Base-by-base conservation (phyloP, 2,113 vertebrate genomes). In the Gorsachius goisagi region DNA sequence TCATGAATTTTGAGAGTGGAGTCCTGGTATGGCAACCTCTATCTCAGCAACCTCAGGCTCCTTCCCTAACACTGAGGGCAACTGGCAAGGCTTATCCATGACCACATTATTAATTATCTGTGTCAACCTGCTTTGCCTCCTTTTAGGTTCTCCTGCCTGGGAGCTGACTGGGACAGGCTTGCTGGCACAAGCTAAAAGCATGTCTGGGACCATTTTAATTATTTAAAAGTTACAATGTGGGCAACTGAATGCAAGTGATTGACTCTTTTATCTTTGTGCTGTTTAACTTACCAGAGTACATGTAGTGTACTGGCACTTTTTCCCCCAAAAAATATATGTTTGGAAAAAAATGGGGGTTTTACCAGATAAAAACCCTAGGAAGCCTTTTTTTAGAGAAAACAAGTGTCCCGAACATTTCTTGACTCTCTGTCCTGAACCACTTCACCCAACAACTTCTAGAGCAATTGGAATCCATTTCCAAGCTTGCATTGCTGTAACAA, bases 321-420 rank as follows among this genome's bases (percentile, higher is more conserved):
- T 3, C 23, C 2, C 0, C 8, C 1, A 11, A 1, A 6, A 49
- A 19, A n/a, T 24, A 12, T 35, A 49, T 27, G 17, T 69, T 50
- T 35, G 4, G 11, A 24, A 27, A 4, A 11, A 58, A 37, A 27
- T 18, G 23, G 23, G 5, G 5, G 2, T 2, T 55, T 85, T 72
- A 4, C 60, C 39, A 74, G 20, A 26, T 4, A 47, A 64, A 93
- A 87, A 12, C 4, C 9, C 6, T 39, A 37, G 11, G 30, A 68
- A 3, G 2, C 4, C 6, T 21, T 53, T 45, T 47, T 33, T 55
- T n/a, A 74, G 15, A 24, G 16, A 69, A 66, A 83, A 26, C 4
- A 24, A n/a, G 2, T 71, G 1, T 35, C 9, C 64, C 67, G 13
- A 66, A 30, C 9, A 52, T 85, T 72, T 81, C 28, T 17, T 89